Conservation (phyloP, 2,113 vertebrate genomes). For the Hoplias malabaricus region DNA sequence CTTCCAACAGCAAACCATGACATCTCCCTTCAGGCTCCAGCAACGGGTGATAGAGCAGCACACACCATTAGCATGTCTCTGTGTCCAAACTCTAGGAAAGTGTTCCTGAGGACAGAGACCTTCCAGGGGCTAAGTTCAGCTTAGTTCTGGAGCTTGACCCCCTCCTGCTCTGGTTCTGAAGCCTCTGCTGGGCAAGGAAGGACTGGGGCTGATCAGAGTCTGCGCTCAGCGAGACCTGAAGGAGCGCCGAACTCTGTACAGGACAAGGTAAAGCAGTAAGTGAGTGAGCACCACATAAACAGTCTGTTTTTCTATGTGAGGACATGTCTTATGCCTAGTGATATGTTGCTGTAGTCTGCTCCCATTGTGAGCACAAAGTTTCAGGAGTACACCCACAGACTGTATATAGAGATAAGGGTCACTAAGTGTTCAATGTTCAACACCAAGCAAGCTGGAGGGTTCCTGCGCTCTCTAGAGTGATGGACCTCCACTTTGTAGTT, state of each 20-base stretch:
- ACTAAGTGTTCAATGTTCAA: too few species aligned
- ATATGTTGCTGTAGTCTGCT: too few species aligned
- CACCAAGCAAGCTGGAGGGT: too few species aligned
- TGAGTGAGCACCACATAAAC: not conserved
- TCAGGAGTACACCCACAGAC: too few species aligned
- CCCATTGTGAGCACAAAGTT: too few species aligned
- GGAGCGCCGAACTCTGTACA: slow-evolving; percentile 73
- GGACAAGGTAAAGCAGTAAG: not conserved
- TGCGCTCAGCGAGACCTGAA: slow-evolving; percentile 64
- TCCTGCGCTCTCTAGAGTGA: too few species aligned
- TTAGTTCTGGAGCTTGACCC: slow-evolving; percentile 42
- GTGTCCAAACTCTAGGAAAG: not conserved
- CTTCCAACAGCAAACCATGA: not conserved
- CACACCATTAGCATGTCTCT: not conserved
- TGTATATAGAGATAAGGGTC: too few species aligned
- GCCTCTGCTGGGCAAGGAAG: slow-evolving; percentile 81
- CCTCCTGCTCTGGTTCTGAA: slow-evolving; percentile 69
- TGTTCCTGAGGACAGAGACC: not conserved
- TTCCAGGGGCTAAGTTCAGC: slow-evolving; percentile 39
- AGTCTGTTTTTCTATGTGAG: too few species aligned
- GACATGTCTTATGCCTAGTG: too few species aligned
- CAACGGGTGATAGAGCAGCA: slow-evolving; percentile 18
- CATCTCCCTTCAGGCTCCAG: not conserved
- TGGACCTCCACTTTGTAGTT: too few species aligned
- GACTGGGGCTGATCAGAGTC: slow-evolving; percentile 72